Conservation (phyloP, 1,140 invertebrate species). For the Cherax quadricarinatus region DNA sequence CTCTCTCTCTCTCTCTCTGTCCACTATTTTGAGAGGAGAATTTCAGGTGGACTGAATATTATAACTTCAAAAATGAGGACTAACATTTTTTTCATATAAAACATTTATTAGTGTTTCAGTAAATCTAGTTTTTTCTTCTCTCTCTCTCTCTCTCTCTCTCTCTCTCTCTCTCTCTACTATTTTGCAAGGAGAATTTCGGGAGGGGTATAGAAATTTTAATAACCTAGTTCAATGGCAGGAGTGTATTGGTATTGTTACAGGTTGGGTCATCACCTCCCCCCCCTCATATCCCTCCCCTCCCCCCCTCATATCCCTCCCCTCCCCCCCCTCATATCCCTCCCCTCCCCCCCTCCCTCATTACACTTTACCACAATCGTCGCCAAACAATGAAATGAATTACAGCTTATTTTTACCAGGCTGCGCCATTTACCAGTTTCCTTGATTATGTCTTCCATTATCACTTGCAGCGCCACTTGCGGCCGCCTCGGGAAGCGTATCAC, state of each 20-base stretch:
- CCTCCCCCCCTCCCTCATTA: background rate
- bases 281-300: no score
- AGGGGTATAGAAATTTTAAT: background rate
- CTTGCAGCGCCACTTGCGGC: constrained; percentile 17
- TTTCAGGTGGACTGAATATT: background rate
- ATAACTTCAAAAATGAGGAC: no score
- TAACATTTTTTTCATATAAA: no score
- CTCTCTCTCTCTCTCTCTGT: background rate
- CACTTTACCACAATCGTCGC: constrained; percentile 41
- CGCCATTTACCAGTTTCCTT: constrained; percentile 31
- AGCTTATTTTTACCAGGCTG: constrained; percentile 30
- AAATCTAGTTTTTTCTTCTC: background rate
- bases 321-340: no score
- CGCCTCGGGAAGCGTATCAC: background rate
- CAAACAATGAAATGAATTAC: constrained; percentile 42
- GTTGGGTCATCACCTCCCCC: background rate
- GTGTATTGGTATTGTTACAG: background rate
- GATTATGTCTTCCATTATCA: constrained; percentile 42
- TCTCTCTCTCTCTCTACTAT: no score
- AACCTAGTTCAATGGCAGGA: background rate
- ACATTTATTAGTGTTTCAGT: no score
- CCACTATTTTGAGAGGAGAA: background rate
- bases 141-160: no score
- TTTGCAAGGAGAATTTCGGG: background rate
- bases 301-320: background rate